Percentiles rank a stretch among this genome's conserved stretches.
phyloP scores from a whole-genome alignment of 2,888 invertebrate species.

The Chamaedrilus cognettii region DNA sequence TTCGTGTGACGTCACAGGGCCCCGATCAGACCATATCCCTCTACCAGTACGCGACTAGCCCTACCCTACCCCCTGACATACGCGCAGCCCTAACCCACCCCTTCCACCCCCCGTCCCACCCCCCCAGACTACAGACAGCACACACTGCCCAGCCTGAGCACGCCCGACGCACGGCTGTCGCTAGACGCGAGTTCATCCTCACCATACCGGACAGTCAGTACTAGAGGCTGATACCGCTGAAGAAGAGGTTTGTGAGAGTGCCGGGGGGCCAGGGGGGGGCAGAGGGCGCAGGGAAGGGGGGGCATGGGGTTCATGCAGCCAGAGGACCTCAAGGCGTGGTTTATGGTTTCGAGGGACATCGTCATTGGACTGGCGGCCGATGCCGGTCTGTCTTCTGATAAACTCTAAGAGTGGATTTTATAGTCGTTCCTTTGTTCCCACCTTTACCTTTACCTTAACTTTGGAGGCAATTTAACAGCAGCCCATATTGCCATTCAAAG shows the following conservation, averaged over 20 bases:
- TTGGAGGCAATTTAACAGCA: too few relatives aligned
- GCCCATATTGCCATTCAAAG: not conserved
- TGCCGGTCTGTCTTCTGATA: not conserved
- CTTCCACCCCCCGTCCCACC: not conserved
- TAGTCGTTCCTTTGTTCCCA: too few relatives aligned
- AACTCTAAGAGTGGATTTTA: too few relatives aligned
- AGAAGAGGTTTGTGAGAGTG: too few relatives aligned
- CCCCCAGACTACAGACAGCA: not conserved
- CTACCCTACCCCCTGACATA: not conserved
- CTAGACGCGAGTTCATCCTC: not conserved
- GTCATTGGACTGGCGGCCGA: conserved; percentile 1
- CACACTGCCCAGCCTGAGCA: not conserved
- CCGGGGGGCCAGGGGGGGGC: too few relatives aligned
- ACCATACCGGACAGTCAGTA: not conserved
- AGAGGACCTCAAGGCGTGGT: conserved; percentile 2
- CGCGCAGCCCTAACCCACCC: not conserved
- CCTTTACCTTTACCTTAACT: too few relatives aligned
- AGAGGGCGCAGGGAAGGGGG: not conserved
- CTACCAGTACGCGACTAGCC: not conserved
- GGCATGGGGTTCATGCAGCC: not conserved
- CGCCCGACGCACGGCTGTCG: not conserved
- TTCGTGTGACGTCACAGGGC: not conserved
- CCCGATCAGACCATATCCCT: not conserved
- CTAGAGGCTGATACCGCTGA: not conserved
- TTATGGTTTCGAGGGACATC: not conserved